phyloP scores from a whole-genome alignment of 2,888 invertebrate genomes.

The Archips crataeganus region DNA sequence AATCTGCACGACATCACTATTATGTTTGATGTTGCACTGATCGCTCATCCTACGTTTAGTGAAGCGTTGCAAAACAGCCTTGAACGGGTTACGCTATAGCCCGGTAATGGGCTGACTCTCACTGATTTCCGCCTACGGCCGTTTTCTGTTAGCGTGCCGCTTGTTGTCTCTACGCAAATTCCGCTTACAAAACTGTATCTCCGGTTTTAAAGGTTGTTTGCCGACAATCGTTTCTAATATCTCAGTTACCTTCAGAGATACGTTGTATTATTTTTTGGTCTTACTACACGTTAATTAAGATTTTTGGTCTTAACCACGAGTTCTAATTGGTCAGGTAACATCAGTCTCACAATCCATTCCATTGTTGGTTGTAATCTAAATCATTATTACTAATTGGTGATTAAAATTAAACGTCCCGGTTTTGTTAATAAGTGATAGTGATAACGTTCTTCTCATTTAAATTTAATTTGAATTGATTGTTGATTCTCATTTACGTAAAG shows the following conservation, averaged over 20 bases:
- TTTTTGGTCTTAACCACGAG: background rate
- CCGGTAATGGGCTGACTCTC: conserved; percentile 59
- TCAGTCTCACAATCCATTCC: background rate
- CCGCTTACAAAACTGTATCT: conserved; percentile 59
- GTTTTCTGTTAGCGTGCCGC: conserved; percentile 54
- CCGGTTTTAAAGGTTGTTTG: conserved; percentile 60
- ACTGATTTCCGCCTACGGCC: conserved; percentile 65
- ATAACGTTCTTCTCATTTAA: background rate
- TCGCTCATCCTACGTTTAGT: conserved; percentile 60
- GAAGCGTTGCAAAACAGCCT: conserved; percentile 61
- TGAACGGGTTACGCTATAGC: conserved; percentile 61
- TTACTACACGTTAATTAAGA: conserved; percentile 12
- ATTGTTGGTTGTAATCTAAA: conserved; percentile 1
- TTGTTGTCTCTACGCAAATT: conserved; percentile 66
- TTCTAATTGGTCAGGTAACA: conserved; percentile 9
- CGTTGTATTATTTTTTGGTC: conserved; percentile 21
- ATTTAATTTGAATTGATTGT: conserved; percentile 2
- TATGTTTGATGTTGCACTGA: conserved; percentile 45
- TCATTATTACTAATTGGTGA: background rate
- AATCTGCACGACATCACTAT: conserved; percentile 48
- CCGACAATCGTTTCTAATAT: conserved; percentile 50
- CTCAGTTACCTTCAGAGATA: conserved; percentile 27
- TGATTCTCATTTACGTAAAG: background rate
- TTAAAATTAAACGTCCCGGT: conserved; percentile 3
- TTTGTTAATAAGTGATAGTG: conserved; percentile 5